Conservation (phyloP, 1,140 invertebrate species). For the Zaprionus vittiger region DNA sequence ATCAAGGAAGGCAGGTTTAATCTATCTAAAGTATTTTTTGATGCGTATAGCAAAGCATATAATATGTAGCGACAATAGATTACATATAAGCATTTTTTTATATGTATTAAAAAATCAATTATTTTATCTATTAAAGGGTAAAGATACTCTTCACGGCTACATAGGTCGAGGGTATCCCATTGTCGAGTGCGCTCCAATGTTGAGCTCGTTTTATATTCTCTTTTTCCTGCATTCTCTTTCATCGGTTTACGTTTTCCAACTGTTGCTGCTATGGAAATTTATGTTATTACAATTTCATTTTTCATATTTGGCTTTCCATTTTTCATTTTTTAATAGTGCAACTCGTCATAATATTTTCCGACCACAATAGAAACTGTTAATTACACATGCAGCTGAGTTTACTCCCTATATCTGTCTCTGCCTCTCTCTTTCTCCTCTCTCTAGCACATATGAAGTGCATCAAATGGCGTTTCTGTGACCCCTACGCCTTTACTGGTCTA, state of each 20-base stretch:
- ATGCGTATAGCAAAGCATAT: too few relatives aligned
- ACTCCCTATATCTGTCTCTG: not conserved
- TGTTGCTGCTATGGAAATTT: conserved; percentile 41
- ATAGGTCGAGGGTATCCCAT: not conserved
- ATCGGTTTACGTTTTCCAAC: conserved; percentile 14
- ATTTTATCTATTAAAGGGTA: too few relatives aligned
- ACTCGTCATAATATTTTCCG: conserved; percentile 21
- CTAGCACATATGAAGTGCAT: conserved; percentile 21
- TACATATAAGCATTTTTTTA: too few relatives aligned
- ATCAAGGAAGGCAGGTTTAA: too few relatives aligned
- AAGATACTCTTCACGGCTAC: too few relatives aligned
- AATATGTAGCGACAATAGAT: too few relatives aligned
- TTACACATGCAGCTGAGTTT: conserved; percentile 32
- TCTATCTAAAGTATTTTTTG: too few relatives aligned
- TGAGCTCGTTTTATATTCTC: not conserved
- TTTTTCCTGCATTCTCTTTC: not conserved
- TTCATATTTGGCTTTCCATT: conserved; percentile 13
- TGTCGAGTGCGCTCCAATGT: not conserved
- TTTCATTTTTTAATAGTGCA: conserved; percentile 6
- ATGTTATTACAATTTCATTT: conserved; percentile 31
- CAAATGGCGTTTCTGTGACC: conserved; percentile 34
- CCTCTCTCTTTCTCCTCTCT: not conserved
- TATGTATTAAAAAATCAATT: too few relatives aligned
- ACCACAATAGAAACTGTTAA: conserved; percentile 46
- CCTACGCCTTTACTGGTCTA: conserved; percentile 2